Evolutionary conservation across 2,113 vertebrate genomes (phyloP).

Genomic region (Potamarius usumacintae): DNA sequence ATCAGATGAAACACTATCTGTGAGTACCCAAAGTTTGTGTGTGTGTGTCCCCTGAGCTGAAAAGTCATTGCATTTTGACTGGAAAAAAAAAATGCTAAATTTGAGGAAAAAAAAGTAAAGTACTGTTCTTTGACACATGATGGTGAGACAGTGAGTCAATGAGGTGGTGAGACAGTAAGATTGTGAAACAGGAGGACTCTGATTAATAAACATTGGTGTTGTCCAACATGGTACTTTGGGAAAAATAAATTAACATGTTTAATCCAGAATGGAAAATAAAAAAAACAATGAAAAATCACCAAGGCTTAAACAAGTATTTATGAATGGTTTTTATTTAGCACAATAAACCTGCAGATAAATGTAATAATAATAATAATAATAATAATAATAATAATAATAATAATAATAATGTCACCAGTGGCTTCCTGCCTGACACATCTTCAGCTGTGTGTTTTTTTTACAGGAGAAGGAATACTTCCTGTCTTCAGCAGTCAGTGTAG

Average conservation of each 20-base stretch:
- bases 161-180: background rate
- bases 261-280: background rate
- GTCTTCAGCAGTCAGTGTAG: background rate
- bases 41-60: too few relatives aligned
- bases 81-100: background rate
- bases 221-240: background rate
- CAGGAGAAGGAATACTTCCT: background rate
- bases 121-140: background rate
- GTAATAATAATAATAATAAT: background rate
- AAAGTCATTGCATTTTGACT: too few relatives aligned
- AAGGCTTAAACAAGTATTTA: background rate
- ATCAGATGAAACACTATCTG: background rate
- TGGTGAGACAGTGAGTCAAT: background rate
- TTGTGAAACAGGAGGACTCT: background rate
- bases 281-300: background rate
- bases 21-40: background rate
- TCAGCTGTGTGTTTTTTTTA: background rate
- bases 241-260: background rate
- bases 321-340: background rate
- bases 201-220: background rate
- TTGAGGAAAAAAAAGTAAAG: background rate
- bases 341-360: background rate
- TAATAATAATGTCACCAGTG: too few relatives aligned
- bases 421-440: background rate
- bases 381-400: background rate